Conservation (phyloP, 2,113 vertebrate species). For the Bagarius yarrelli region DNA sequence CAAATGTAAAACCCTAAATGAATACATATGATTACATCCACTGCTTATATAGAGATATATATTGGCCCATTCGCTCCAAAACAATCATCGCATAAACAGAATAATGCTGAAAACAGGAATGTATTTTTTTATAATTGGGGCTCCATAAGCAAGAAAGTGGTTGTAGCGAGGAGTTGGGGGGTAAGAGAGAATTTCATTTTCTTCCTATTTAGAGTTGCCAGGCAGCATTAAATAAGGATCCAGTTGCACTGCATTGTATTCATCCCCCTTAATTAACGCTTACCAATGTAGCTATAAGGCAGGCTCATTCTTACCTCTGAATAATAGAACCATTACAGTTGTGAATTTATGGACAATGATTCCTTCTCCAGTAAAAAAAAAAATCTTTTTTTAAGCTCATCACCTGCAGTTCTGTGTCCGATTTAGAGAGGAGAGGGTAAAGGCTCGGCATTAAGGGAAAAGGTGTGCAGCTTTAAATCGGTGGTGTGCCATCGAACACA, state of each 20-base stretch:
- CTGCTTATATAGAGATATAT: constrained; percentile 25
- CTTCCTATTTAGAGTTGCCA: constrained; percentile 58
- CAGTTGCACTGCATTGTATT: constrained; percentile 52
- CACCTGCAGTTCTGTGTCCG: background rate
- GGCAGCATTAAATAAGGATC: constrained; percentile 57
- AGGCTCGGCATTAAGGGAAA: background rate
- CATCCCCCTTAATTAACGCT: constrained; percentile 63
- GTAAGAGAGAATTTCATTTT: constrained; percentile 57
- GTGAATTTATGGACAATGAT: constrained; percentile 50
- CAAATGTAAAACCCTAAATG: constrained; percentile 6
- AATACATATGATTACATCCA: constrained; percentile 19
- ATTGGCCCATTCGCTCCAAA: constrained; percentile 14
- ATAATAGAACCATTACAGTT: constrained; percentile 55
- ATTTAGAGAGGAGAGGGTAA: background rate
- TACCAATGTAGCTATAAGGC: constrained; percentile 63
- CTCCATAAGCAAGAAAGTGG: constrained; percentile 43
- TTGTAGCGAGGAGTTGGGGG: constrained; percentile 31
- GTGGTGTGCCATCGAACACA: background rate
- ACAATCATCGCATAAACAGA: constrained; percentile 35
- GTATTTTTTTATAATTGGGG: constrained; percentile 33
- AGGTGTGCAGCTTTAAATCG: background rate
- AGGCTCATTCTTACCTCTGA: constrained; percentile 53
- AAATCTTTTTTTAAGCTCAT: background rate
- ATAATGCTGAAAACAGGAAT: constrained; percentile 46
- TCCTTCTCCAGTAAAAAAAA: constrained; percentile 22